These are phyloP conservation scores for Parauchenoglanis punctatus DNA, from an alignment of 2,797 vertebrate species.

Conservation along the genomic window DNA sequence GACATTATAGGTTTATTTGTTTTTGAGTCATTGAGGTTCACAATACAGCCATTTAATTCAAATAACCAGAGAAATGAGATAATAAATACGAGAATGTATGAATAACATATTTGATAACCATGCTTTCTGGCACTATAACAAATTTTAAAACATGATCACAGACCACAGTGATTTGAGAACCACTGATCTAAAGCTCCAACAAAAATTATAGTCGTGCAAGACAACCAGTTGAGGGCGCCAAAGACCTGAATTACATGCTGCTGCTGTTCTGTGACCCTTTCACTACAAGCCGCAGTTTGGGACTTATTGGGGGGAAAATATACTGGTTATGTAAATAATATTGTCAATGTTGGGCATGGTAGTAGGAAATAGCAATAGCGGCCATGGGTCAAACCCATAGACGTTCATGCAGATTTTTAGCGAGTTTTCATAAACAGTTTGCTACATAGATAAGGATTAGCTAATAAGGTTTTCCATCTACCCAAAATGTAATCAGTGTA, in stretches of 20 bases:
- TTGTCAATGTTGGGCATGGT: neutral
- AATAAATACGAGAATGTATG: neutral
- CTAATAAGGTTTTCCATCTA: neutral
- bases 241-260: neutral
- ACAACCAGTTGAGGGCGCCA: constrained; percentile 35
- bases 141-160: neutral
- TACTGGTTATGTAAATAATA: neutral
- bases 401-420: neutral
- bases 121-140: neutral
- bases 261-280: neutral
- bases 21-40: neutral
- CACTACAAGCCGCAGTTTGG: neutral
- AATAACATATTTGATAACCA: neutral
- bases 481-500: neutral
- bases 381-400: too few relatives aligned
- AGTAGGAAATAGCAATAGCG: neutral
- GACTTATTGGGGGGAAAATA: neutral
- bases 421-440: neutral
- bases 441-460: too few relatives aligned
- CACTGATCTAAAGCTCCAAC: neutral
- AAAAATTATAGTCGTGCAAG: neutral
- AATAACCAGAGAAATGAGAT: neutral
- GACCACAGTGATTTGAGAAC: neutral
- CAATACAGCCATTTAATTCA: neutral
- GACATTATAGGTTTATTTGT: neutral